These are phyloP conservation scores for Coccyzus lansbergi DNA, from an alignment of 2,797 vertebrate genomes.

Conservation along the genomic window DNA sequence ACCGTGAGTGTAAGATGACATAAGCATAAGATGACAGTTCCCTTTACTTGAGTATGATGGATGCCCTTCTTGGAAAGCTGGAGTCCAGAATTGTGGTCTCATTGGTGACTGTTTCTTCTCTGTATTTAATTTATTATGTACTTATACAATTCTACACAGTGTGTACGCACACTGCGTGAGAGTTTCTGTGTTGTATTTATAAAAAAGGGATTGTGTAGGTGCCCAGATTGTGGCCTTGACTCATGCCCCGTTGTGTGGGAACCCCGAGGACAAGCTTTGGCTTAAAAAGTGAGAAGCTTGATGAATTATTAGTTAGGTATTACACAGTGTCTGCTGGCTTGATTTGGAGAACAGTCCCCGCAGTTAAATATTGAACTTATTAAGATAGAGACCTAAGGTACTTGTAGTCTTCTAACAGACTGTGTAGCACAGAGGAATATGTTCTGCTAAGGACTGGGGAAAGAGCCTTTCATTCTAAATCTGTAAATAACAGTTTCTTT, in stretches of 20 bases:
- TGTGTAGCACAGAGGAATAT: not conserved
- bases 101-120: not conserved
- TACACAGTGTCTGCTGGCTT: slow-evolving; percentile 76
- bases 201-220: slow-evolving; percentile 60
- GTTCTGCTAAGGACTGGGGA: not conserved
- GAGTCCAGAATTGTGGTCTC: not conserved
- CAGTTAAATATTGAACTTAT: slow-evolving; percentile 37
- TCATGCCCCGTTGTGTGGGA: slow-evolving; percentile 33
- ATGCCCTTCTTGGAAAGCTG: slow-evolving; percentile 32
- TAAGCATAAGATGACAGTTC: slow-evolving; percentile 18
- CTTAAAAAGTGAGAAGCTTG: slow-evolving; percentile 56
- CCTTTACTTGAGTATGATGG: slow-evolving; percentile 28
- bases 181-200: slow-evolving; percentile 44
- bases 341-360: slow-evolving; percentile 57
- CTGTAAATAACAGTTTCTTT: not conserved
- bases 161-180: slow-evolving; percentile 6
- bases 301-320: slow-evolving; percentile 77
- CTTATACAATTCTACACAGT: slow-evolving; percentile 45
- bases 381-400: not conserved
- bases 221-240: slow-evolving; percentile 72
- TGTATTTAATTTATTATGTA: slow-evolving; percentile 38
- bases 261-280: slow-evolving; percentile 60
- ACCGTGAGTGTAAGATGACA: not conserved
- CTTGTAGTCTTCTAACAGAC: not conserved
- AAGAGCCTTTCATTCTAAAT: not conserved